Base-by-base conservation (phyloP, 2,888 invertebrate genomes). In the Andrena bicolor region DNA sequence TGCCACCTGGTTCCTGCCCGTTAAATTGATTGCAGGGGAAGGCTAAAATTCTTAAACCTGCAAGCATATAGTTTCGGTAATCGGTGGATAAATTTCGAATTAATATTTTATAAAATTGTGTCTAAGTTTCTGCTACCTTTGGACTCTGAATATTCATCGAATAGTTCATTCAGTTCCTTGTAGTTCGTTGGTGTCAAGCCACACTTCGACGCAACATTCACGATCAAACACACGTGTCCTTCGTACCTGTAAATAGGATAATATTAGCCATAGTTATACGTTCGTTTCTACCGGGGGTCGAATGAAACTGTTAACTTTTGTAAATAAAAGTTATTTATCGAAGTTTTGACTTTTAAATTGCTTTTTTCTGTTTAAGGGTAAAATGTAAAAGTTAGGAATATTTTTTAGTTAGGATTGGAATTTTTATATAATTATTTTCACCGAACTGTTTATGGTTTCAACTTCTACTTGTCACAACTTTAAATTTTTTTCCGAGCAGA, bases 11-110 rank as follows among this genome's bases (percentile, higher is more conserved):
- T 90, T 97, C 97, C 90, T 97, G 96, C 0, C 96, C 96, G 30
- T 95, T 96, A 91, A 98, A 98, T 93, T 98, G 98, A 93, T 98
- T 98, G 94, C 98, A 98, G 0, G 98, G 98, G 93, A 98, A 98
- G 0, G 96, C 98, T 80, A 98, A 95, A 88, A 98, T 97, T 87
- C 96, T 95, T 56, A 98, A 94, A 82, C 98, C 96, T 87, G 26
- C 6, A 60, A 72, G 58, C 13, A 13, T 0, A 30, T n/a, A 56
- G 7, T 35, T 26, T 7, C 2, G 26, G 28, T 30, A 26, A 53
- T 51, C 51, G 65, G 13, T n/a, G 10, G 13, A 56, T 35, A 49
- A 69, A 26, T 23, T 61, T 60, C 0, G 2, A 6, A 26, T 0
- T 6, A 16, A 6, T 1, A 4, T 53, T 61, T 16, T 1, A 8